Base-by-base conservation (phyloP, 2,888 invertebrate species). In the Polia nebulosa region DNA sequence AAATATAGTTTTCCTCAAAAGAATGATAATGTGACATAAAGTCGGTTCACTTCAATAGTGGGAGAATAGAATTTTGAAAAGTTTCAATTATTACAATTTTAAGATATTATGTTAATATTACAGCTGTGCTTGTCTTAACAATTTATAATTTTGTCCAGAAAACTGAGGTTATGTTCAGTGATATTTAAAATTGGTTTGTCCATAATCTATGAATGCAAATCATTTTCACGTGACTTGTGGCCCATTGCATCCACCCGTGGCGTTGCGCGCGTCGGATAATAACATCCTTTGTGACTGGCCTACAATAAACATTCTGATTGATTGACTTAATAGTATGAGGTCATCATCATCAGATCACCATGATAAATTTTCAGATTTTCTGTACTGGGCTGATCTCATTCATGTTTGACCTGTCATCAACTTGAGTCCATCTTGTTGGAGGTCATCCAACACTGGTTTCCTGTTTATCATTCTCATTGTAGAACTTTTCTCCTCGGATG, bases 121-220 rank as follows among this genome's bases (percentile, higher is more conserved):
- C 13, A 45, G 53, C 69, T 62, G 74, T 49, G 69, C 69, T 44
- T 47, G 1, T 39, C 11, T 27, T 49, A 45, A 27, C 6, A 11
- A 27, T 39, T 45, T 11, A 29, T 34, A 41, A 47, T 71, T 70
- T 25, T 34, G 13, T 51, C 11, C 5, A 29, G 4, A n/a, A 51
- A 29, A 29, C 20, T 15, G 6, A 41, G 32, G 4, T 27, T 41
- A 47, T 7, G 39, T 39, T 6, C 17, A 39, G 17, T 39, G 17
- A 39, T 15, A 25, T 41, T 22, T 22, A 7, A 0, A 44, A 44
- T 39, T 32, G 5, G 13, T 39, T 32, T n/a, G 17, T 27, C 3
- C n/a, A 15, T 22, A 15, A 27, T 29, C 6, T 34, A 22, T n/a
- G 7, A 61, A 44, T 27, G 11, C 1, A 49, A 68, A 67, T 49